Conservation (phyloP, 2,113 vertebrate genomes). For the Sminthopsis crassicaudata region DNA sequence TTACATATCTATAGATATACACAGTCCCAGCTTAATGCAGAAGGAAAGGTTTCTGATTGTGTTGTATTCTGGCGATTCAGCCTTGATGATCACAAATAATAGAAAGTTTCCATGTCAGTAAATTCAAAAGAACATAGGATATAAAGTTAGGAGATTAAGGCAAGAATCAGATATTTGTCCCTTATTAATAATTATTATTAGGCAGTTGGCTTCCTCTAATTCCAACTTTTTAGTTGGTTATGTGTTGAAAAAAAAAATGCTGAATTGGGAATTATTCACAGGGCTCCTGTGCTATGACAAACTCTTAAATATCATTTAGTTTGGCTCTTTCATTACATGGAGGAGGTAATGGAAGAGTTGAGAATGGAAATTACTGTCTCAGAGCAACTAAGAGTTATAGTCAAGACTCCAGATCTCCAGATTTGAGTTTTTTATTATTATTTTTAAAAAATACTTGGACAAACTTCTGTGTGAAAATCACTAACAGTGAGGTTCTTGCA, state of each 20-base stretch:
- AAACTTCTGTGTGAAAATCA: not conserved
- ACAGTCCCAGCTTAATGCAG: not conserved
- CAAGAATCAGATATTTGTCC: not conserved
- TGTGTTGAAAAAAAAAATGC: not conserved
- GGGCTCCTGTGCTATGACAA: not conserved
- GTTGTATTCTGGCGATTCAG: not conserved
- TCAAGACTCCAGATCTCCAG: not conserved
- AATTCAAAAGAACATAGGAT: not conserved
- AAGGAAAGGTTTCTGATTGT: not conserved
- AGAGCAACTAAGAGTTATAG: not conserved
- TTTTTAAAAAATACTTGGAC: not conserved
- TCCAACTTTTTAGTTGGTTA: not conserved
- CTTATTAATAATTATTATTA: not conserved
- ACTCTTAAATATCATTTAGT: not conserved
- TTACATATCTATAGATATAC: too few relatives aligned
- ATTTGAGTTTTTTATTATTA: too few relatives aligned
- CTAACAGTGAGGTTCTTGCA: not conserved
- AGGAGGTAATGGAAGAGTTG: not conserved
- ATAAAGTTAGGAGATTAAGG: not conserved
- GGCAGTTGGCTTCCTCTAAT: not conserved
- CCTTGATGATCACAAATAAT: not conserved
- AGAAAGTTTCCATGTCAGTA: not conserved
- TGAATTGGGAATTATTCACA: not conserved
- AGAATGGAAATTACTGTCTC: not conserved
- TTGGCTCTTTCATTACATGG: too few relatives aligned